Evolutionary conservation across 2,113 vertebrate genomes (phyloP), one percentile per base, ranked within the genome.

Genomic region (Elachura formosa): DNA sequence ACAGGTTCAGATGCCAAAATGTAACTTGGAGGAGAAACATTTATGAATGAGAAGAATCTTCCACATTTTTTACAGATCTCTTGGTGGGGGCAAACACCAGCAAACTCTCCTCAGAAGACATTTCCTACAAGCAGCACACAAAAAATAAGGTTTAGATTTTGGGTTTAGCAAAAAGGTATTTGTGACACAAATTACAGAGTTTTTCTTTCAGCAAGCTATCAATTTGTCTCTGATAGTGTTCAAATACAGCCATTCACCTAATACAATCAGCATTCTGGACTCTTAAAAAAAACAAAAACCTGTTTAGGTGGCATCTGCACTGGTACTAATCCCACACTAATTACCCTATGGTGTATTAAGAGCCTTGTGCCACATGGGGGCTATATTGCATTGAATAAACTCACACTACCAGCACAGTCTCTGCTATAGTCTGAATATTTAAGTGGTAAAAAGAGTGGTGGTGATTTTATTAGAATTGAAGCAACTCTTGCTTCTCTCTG

Each of bases 281-380:
- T 54, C 16, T 11, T 12, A 61, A 63, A 49, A 84, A 41, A 55
- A 5, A 7, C 34, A 48, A 48, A 15, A 28, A 14, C 26, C 6
- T 3, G 4, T 28, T 61, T 56, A 21, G 20, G 36, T 4, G 4
- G 33, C 13, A 25, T 15, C 43, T 34, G 46, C 26, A 3, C 11
- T 2, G 29, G 7, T 33, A 61, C 54, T 76, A 86, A 16, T 18
- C 31, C 23, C 4, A 1, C 20, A 28, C 3, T 0, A 25, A 48
- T 48, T 6, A 5, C 49, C 6, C 6, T 6, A 9, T 34, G 22
- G 11, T 33, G 46, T 29, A 67, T 0, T 56, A 33, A 81, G 33
- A 31, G 36, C 8, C 12, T 72, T 51, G 10, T 18, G 63, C 90
- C 93, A 69, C 74, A 10, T 1, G 95, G 71, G 78, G 92, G 88